A percentile compares a stretch with the other conserved stretches of the same genome.
Conservation (phyloP, 2,113 vertebrate genomes). For the Pterocles gutturalis region DNA sequence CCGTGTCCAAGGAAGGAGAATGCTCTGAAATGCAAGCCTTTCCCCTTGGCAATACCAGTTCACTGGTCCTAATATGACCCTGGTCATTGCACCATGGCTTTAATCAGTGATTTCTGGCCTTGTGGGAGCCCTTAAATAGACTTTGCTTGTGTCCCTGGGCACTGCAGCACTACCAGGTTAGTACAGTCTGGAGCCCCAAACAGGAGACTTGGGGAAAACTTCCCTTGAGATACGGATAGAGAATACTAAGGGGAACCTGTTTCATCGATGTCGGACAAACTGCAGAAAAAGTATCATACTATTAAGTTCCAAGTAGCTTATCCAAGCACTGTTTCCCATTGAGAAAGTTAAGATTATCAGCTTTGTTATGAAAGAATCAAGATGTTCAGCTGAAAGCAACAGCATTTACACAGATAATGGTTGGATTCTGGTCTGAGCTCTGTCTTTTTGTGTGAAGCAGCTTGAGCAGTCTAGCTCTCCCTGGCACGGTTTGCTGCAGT, state of each 20-base stretch:
- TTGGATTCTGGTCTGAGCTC: background rate
- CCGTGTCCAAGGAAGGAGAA: slow-evolving; percentile 5
- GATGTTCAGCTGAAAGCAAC: background rate
- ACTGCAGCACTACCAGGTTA: background rate
- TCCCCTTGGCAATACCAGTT: background rate
- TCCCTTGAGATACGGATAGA: background rate
- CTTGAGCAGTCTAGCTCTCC: background rate
- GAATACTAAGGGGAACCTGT: background rate
- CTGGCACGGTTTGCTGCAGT: too few species aligned
- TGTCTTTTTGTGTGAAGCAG: too few species aligned
- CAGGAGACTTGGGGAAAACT: background rate
- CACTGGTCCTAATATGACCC: background rate
- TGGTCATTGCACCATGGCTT: background rate
- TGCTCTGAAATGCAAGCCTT: background rate
- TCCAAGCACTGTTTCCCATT: background rate
- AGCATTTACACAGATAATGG: background rate
- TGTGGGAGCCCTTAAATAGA: background rate
- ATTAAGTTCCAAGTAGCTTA: background rate
- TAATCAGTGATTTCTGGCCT: background rate
- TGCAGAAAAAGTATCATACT: background rate
- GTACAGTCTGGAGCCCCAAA: background rate
- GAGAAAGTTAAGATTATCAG: background rate
- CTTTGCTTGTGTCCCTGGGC: background rate
- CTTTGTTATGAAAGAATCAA: background rate
- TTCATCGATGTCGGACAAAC: background rate